phyloP scores from a whole-genome alignment of 1,140 invertebrate genomes.

The Ips nitidus region DNA sequence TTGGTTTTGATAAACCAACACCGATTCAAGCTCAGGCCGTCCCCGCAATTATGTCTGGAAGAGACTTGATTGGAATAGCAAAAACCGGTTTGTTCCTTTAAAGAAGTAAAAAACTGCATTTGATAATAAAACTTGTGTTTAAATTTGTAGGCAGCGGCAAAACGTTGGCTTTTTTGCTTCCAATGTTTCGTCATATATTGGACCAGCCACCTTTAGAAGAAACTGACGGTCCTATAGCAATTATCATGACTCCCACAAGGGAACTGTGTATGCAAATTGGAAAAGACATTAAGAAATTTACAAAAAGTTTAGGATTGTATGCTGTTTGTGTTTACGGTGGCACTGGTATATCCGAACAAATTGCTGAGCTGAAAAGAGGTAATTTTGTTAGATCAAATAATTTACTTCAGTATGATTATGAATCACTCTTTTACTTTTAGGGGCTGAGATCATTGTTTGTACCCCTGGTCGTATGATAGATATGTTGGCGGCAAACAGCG shows the following conservation, averaged over 20 bases:
- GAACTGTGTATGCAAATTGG: slow-evolving; percentile 99
- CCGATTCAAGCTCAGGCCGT: slow-evolving; percentile 99
- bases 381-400: background rate
- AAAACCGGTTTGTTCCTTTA: slow-evolving; percentile 51
- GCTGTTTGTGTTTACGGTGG: slow-evolving; percentile 98
- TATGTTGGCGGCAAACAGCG: slow-evolving; percentile 97
- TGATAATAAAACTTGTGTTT: background rate
- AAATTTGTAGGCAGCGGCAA: slow-evolving; percentile 87
- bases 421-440: slow-evolving; percentile 19
- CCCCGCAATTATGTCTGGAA: slow-evolving; percentile 96
- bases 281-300: slow-evolving; percentile 95
- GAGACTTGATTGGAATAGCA: slow-evolving; percentile 98
- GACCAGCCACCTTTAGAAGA: slow-evolving; percentile 93
- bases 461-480: slow-evolving; percentile 99
- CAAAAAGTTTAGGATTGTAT: slow-evolving; percentile 81
- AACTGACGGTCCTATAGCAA: slow-evolving; percentile 93
- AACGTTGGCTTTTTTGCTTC: slow-evolving; percentile 96
- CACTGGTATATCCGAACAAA: slow-evolving; percentile 96
- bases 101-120: background rate
- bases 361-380: slow-evolving; percentile 96
- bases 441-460: slow-evolving; percentile 96
- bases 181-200: slow-evolving; percentile 97
- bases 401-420: slow-evolving; percentile 2
- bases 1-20: slow-evolving; percentile 95
- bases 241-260: slow-evolving; percentile 98